Percentiles rank a stretch among this genome's conserved stretches.
Conservation (phyloP, 2,888 invertebrate genomes). For the Euproctis similis region DNA sequence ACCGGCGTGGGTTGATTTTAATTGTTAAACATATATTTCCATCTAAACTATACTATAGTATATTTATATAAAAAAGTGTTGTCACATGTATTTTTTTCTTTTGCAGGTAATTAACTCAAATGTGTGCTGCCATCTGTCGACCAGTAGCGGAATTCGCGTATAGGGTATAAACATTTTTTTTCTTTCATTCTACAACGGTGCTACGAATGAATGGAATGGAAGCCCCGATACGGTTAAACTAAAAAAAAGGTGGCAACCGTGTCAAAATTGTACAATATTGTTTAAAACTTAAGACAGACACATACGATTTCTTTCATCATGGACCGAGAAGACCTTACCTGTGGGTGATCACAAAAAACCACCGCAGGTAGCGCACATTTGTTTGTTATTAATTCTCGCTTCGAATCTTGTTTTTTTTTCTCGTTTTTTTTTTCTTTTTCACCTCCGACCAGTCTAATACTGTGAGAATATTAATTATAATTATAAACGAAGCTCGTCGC, state of each 20-base stretch:
- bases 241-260: conserved; percentile 70
- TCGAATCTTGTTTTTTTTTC: conserved; percentile 61
- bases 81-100: conserved; percentile 22
- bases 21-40: conserved; percentile 9
- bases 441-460: conserved; percentile 68
- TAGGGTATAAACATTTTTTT: conserved; percentile 32
- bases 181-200: conserved; percentile 39
- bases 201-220: conserved; percentile 58
- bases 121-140: conserved; percentile 52
- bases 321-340: conserved; percentile 64
- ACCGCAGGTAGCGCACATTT: conserved; percentile 75
- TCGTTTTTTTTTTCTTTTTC: conserved; percentile 53
- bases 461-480: conserved; percentile 76
- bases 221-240: too few relatives aligned
- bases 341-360: conserved; percentile 71
- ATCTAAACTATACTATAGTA: conserved; percentile 11
- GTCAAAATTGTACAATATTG: conserved; percentile 68
- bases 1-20: conserved; percentile 16
- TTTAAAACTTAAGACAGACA: conserved; percentile 69
- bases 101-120: conserved; percentile 34
- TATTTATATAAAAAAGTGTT: conserved; percentile 15
- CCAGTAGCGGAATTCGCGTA: conserved; percentile 41
- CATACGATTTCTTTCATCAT: conserved; percentile 69
- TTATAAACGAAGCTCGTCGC: conserved; percentile 71
- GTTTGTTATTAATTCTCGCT: conserved; percentile 76